Evolutionary conservation across 2,888 invertebrate species (phyloP).

Genomic region (Drosophila kuntzei): DNA sequence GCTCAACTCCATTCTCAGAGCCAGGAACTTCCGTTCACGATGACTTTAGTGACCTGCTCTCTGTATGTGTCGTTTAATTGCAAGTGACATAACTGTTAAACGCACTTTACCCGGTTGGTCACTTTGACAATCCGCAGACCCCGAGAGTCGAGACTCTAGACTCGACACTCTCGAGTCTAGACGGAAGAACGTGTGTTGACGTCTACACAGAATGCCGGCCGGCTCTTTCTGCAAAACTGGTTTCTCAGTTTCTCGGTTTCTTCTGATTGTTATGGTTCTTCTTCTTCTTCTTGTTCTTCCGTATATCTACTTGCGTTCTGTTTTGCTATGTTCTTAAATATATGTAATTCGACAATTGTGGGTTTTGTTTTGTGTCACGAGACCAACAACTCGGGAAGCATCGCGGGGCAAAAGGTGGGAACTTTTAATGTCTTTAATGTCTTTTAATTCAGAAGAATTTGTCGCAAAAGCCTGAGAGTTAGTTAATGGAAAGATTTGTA

Average conservation of each 20-base stretch:
- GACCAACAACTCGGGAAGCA: slow-evolving; percentile 43
- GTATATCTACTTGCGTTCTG: slow-evolving; percentile 12
- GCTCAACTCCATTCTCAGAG: slow-evolving; percentile 26
- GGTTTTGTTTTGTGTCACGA: slow-evolving; percentile 60
- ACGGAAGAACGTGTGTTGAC: slow-evolving; percentile 49
- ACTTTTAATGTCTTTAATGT: slow-evolving; percentile 52
- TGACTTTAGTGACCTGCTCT: slow-evolving; percentile 48
- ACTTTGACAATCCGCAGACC: slow-evolving; percentile 33
- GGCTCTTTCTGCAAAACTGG: slow-evolving; percentile 69
- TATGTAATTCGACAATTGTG: slow-evolving; percentile 40
- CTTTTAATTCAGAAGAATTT: slow-evolving; percentile 63
- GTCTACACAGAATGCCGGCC: slow-evolving; percentile 70
- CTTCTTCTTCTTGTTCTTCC: slow-evolving; percentile 28
- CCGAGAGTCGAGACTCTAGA: slow-evolving; percentile 9
- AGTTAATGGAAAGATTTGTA: slow-evolving; percentile 60
- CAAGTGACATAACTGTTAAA: slow-evolving; percentile 72
- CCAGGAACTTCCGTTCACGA: slow-evolving; percentile 55
- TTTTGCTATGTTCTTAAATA: slow-evolving; percentile 48
- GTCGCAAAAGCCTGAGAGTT: slow-evolving; percentile 46
- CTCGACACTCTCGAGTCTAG: slow-evolving; percentile 34
- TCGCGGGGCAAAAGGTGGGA: slow-evolving; percentile 13
- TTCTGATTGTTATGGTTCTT: slow-evolving; percentile 50
- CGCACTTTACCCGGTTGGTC: slow-evolving; percentile 59
- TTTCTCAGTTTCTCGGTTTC: slow-evolving; percentile 41
- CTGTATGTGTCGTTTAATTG: slow-evolving; percentile 57